Evolutionary conservation across 2,113 vertebrate genomes (phyloP).

Genomic region (Leucoraja erinaceus): DNA sequence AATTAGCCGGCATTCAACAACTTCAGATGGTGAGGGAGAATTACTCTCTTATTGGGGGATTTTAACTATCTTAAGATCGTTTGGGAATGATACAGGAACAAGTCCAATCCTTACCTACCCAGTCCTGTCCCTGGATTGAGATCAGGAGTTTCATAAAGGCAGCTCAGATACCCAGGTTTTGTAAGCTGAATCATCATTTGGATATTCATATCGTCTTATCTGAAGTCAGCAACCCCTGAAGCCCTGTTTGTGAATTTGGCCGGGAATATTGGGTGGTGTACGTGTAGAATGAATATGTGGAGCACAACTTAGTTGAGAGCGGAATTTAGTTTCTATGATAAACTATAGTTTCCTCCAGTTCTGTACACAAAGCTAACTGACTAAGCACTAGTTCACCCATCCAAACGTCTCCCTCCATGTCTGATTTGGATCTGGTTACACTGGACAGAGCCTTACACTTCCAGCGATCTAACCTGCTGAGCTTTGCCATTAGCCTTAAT

Average conservation of each 20-base stretch:
- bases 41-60: not conserved
- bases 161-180: not conserved
- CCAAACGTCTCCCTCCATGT: no score
- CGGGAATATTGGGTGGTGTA: not conserved
- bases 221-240: not conserved
- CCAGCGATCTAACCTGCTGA: not conserved
- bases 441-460: no score
- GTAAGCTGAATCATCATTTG: not conserved
- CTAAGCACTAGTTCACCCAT: no score
- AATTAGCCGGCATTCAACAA: not conserved
- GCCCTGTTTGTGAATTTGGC: not conserved
- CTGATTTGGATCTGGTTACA: no score
- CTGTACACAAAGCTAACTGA: no score
- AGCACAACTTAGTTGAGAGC: not conserved
- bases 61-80: not conserved
- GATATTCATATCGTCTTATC: not conserved
- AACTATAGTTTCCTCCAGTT: no score
- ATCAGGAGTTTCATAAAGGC: not conserved
- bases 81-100: not conserved
- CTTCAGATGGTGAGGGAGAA: not conserved
- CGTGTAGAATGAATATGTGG: not conserved
- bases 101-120: not conserved
- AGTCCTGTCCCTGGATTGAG: not conserved
- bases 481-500: not conserved
- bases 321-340: no score